Percentiles rank a stretch among this genome's conserved stretches.
phyloP scores from a whole-genome alignment of 1,140 invertebrate genomes.

The Aethina tumida region DNA sequence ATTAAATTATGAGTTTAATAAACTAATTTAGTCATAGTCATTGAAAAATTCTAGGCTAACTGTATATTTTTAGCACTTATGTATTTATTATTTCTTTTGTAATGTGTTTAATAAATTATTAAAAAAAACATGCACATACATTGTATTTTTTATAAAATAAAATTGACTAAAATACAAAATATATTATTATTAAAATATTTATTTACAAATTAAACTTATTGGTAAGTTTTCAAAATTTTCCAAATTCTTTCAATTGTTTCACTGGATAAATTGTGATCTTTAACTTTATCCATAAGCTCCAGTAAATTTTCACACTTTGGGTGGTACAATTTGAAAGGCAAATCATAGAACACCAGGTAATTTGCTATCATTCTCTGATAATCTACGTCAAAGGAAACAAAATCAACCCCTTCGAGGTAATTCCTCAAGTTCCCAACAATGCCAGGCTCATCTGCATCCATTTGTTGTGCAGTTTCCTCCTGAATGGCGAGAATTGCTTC shows the following conservation, averaged over 20 bases:
- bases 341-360: constrained; percentile 50
- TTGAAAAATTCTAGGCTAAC: constrained; percentile 9
- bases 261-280: constrained; percentile 5
- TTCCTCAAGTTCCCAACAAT: constrained; percentile 42
- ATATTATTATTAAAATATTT: background rate
- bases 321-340: constrained; percentile 32
- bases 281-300: constrained; percentile 10
- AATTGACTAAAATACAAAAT: background rate
- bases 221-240: constrained; percentile 1
- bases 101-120: constrained; percentile 12
- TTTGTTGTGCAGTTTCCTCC: constrained; percentile 43
- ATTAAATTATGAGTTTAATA: constrained; percentile 2
- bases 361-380: constrained; percentile 38
- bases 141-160: background rate
- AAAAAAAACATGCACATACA: background rate
- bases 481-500: constrained; percentile 46
- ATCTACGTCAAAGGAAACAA: constrained; percentile 22
- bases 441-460: too few relatives aligned
- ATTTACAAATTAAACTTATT: constrained; percentile 4
- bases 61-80: constrained; percentile 15
- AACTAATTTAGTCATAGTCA: constrained; percentile 8
- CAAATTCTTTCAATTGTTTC: constrained; percentile 13
- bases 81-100: constrained; percentile 14
- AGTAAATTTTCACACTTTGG: constrained; percentile 7
- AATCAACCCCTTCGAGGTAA: constrained; percentile 36